Evolutionary conservation across 2,888 invertebrate species (phyloP), one percentile per base, ranked within the genome.

Genomic region (Leucophenga maculata): DNA sequence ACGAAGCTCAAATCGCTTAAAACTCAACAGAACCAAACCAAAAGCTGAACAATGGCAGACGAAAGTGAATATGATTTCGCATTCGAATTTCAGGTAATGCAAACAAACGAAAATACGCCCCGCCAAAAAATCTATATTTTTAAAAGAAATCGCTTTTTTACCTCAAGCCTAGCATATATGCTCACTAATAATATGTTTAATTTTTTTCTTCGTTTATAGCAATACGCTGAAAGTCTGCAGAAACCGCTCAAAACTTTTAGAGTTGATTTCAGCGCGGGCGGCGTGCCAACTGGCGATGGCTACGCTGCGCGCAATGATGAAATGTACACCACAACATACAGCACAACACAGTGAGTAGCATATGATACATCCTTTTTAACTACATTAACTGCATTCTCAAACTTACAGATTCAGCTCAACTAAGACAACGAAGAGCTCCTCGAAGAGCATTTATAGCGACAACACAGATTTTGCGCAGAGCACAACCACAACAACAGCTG

Each of bases 41-140:
- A 64, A 65, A 52, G 26, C 54, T 52, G 59, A 50, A 22, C 74
- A 79, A 85, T 84, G 84, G 78, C 84, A 77, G 86, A 86, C 77
- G 83, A 85, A 77, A 90, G 91, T 87, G 91, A 92, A 83, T 92
- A 92, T 89, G 91, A 92, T 88, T 92, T 92, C 89, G 90, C 91
- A 75, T 92, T 90, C 88, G 92, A 92, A 89, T 92, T 92, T 89
- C 90, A 91, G 92, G 92, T 92, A 89, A 87, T 90, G 90, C 69
- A 57, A 14, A 31, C n/a, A n/a, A n/a, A n/a, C n/a, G n/a, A 4
- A n/a, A 31, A 31, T 9, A 59, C 31, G 32, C 59, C 59, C 46
- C 20, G 4, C 14, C 18, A 3, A 44, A 55, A 32, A 20, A 55
- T n/a, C 16, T 50, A 50, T 18, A 50, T 11, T 48, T 16, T 16